Base-by-base conservation (phyloP, 2,113 vertebrate species). In the Vanacampus margaritifer region DNA sequence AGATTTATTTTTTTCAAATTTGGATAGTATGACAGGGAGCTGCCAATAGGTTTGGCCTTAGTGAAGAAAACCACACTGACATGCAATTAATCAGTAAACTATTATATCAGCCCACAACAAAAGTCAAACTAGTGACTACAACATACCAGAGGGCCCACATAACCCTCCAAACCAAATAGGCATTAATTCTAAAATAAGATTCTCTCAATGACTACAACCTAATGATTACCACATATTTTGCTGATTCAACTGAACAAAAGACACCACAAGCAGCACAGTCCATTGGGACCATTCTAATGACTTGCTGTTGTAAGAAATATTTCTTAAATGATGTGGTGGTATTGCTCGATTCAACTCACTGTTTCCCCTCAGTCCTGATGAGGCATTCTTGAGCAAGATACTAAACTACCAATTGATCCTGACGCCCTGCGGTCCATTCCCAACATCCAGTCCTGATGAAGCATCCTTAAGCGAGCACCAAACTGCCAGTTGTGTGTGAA, bases 141-240 rank as follows among this genome's bases (percentile, higher is more conserved):
- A 74, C 81, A 79, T 86, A 79, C 84, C 82, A 76, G 58, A 78
- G 71, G 28, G 69, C 76, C 77, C 71, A 75, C 61, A 56, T 84
- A 71, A 81, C 70, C 71, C 69, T 64, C 79, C 74, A 72, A n/a
- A 76, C 79, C 70, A 65, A 3, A 62, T 68, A 69, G 59, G 37
- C 62, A 65, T 32, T 28, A 58, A 56, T 70, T 84, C 67, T 67
- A 76, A 50, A 67, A 37, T 21, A 28, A 65, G 67, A 66, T 68
- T 65, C 23, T 24, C 64, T 68, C 48, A 32, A 68, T 69, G 56
- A 45, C 53, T 32, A 32, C 28, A 32, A 35, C 71, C 61, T 2
- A 16, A 67, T 13, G 78, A 79, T 37, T 79, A 57, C 62, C 32
- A 45, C 66, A 43, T 19, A 63, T 60, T 71, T 1, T 13, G 78